Evolutionary conservation across 2,888 invertebrate genomes (phyloP).

Genomic region (Mythimna loreyi): DNA sequence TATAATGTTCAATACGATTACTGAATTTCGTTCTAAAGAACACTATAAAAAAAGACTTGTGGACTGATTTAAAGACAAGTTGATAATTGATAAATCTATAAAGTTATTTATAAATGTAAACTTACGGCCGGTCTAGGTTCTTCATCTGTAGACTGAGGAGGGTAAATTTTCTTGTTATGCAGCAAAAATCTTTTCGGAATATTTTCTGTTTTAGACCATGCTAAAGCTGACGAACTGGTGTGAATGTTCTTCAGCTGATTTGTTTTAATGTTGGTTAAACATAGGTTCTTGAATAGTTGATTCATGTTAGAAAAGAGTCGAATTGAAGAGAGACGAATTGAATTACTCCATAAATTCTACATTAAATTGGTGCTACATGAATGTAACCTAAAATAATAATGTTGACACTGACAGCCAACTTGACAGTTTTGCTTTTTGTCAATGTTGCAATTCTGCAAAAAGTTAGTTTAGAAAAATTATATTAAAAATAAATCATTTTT

Average conservation of each 20-base stretch:
- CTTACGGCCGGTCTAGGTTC: conserved; percentile 96
- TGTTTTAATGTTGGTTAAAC: conserved; percentile 44
- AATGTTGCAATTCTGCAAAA: too few relatives aligned
- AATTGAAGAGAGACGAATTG: neutral
- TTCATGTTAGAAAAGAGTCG: conserved; percentile 48
- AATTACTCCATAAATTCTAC: neutral
- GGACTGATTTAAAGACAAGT: too few relatives aligned
- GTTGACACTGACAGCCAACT: neutral
- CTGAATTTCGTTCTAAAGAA: neutral
- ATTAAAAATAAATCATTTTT: too few relatives aligned
- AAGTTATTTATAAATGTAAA: neutral
- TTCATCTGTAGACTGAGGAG: conserved; percentile 94
- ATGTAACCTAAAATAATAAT: conserved; percentile 28
- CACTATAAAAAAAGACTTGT: neutral
- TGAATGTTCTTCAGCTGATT: conserved; percentile 72
- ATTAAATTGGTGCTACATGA: neutral
- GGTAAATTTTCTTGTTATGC: conserved; percentile 94
- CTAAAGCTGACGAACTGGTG: conserved; percentile 73
- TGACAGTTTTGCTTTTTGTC: neutral
- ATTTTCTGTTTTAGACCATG: conserved; percentile 79
- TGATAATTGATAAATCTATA: neutral
- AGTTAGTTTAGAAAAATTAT: too few relatives aligned
- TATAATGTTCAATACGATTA: neutral
- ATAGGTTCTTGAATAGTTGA: conserved; percentile 56
- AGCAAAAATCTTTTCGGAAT: conserved; percentile 91